Evolutionary conservation across 2,797 vertebrate genomes (phyloP).

Genomic region (Rhabdophis nuchalis): DNA sequence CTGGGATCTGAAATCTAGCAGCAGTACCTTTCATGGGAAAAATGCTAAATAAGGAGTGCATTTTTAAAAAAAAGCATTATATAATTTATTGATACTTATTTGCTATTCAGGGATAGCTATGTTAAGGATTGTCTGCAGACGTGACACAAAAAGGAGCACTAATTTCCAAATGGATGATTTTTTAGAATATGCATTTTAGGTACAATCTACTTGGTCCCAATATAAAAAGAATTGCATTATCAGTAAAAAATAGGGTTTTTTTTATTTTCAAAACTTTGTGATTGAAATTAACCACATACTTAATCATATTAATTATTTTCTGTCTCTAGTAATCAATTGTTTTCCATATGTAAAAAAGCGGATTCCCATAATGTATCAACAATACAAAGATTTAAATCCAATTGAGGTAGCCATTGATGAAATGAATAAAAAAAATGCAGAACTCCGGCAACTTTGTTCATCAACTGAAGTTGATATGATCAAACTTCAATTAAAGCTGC

Average conservation of each 20-base stretch:
- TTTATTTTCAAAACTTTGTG: not conserved
- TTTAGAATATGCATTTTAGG: not conserved
- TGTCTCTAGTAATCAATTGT: constrained; percentile 85
- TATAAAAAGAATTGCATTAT: not conserved
- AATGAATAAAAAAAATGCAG: constrained; percentile 92
- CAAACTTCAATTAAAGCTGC: constrained; percentile 91
- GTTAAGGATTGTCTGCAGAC: not conserved
- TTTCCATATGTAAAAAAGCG: constrained; percentile 98
- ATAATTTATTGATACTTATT: not conserved
- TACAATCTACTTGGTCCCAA: not conserved
- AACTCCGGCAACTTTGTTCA: constrained; percentile 86
- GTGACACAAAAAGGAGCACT: not conserved
- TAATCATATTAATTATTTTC: not conserved
- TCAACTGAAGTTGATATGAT: constrained; percentile 95
- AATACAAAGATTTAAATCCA: constrained; percentile 93
- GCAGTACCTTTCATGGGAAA: not conserved
- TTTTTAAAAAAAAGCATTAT: not conserved
- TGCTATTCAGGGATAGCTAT: not conserved
- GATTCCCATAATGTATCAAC: constrained; percentile 96
- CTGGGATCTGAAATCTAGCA: not conserved
- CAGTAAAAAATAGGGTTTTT: not conserved
- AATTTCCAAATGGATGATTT: not conserved
- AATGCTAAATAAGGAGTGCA: not conserved
- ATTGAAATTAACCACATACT: not conserved
- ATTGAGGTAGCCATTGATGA: constrained; percentile 98